phyloP scores from a whole-genome alignment of 2,888 invertebrate genomes.

The Brachypalpus laphriformis region DNA sequence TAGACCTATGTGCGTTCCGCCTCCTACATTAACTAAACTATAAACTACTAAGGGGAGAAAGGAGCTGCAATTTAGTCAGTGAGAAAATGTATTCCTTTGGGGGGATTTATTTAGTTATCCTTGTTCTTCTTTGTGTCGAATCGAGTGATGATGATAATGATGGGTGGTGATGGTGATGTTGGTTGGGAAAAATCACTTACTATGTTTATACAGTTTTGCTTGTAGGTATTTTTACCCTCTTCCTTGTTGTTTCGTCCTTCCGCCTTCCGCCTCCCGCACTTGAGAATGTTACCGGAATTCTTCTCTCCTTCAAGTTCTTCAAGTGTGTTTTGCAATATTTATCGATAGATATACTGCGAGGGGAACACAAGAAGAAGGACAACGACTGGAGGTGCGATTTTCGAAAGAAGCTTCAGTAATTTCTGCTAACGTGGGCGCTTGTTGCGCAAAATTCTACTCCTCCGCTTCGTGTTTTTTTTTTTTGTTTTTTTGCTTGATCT shows the following conservation, averaged over 20 bases:
- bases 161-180: not conserved
- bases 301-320: not conserved
- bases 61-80: conserved; percentile 2
- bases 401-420: conserved; percentile 14
- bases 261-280: not conserved
- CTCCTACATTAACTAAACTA: conserved; percentile 13
- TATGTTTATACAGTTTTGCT: conserved; percentile 15
- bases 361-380: not conserved
- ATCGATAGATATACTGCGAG: not conserved
- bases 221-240: not conserved
- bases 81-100: not conserved
- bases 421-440: conserved; percentile 29
- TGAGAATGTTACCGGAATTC: not conserved
- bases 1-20: not conserved
- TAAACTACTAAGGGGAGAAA: not conserved
- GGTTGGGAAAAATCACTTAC: conserved; percentile 30
- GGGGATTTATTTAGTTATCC: conserved; percentile 26
- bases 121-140: conserved; percentile 17
- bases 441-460: conserved; percentile 4
- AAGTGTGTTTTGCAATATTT: conserved; percentile 14
- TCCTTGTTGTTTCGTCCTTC: not conserved
- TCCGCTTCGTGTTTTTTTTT: not conserved
- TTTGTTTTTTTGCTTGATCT: too few species aligned
- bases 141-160: conserved; percentile 11
- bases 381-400: conserved; percentile 19